These are phyloP conservation scores for Oryzias melastigma DNA, from an alignment of 2,113 vertebrate genomes.

Conservation along the genomic window DNA sequence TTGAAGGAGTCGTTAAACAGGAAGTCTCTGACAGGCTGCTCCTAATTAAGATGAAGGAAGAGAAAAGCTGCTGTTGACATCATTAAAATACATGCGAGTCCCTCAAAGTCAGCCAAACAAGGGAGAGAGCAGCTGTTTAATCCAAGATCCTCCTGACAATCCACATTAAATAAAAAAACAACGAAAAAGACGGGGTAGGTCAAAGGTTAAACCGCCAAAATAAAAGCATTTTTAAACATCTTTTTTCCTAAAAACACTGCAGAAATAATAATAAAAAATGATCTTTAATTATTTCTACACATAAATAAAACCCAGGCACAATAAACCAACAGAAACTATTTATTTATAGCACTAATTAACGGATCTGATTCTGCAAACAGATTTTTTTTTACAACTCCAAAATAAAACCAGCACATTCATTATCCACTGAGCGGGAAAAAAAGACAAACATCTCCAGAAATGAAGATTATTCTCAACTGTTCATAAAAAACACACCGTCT, in stretches of 20 bases:
- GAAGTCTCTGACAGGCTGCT: slow-evolving; percentile 26
- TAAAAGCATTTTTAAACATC: no score
- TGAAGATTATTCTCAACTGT: no score
- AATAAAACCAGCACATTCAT: slow-evolving; percentile 36
- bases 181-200: not conserved
- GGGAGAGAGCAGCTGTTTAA: not conserved
- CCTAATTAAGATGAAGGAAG: slow-evolving; percentile 49
- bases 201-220: no score
- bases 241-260: no score
- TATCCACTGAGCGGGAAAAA: slow-evolving; percentile 1
- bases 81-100: slow-evolving; percentile 24
- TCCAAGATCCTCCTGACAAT: not conserved
- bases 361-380: slow-evolving; percentile 23
- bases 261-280: not conserved
- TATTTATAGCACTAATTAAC: slow-evolving; percentile 46
- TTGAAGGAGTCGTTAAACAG: slow-evolving; percentile 27
- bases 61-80: slow-evolving; percentile 10
- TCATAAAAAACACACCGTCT: no score
- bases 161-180: not conserved
- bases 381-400: slow-evolving; percentile 25
- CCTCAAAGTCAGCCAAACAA: slow-evolving; percentile 2
- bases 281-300: not conserved
- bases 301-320: not conserved
- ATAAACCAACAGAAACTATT: slow-evolving; percentile 2
- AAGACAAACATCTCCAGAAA: no score